phyloP scores from a whole-genome alignment of 2,113 vertebrate species.

The Arenaria interpres region DNA sequence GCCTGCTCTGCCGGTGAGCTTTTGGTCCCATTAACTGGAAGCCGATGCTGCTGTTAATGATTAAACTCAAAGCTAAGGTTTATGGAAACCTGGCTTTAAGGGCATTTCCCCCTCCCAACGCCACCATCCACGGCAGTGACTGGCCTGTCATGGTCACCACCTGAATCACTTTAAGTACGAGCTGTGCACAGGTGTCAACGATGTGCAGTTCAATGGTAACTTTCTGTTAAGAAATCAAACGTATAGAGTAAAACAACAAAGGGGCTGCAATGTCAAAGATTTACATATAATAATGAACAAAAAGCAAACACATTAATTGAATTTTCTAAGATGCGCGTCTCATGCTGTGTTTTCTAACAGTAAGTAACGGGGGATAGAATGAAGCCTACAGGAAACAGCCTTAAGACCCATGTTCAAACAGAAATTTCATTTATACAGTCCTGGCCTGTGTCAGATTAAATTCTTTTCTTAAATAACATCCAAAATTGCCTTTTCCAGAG shows the following conservation, averaged over 20 bases:
- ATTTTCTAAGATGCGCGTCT: neutral
- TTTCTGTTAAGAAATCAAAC: neutral
- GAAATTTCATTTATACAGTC: slow-evolving; percentile 4
- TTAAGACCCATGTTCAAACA: neutral
- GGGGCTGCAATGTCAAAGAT: neutral
- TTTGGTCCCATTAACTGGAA: neutral
- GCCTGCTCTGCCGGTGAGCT: neutral
- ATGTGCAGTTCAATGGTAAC: neutral
- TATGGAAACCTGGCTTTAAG: neutral
- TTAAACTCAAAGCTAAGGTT: neutral
- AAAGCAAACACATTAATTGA: neutral
- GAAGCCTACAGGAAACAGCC: neutral
- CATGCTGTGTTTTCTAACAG: neutral
- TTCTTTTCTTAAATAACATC: neutral
- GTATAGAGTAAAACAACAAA: neutral
- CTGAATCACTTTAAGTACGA: neutral
- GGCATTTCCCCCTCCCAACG: neutral
- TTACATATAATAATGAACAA: neutral
- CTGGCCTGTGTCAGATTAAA: neutral
- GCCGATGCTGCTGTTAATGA: neutral
- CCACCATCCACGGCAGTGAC: rapidly evolving
- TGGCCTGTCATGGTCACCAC: neutral
- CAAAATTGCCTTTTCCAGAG: neutral
- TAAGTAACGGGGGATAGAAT: neutral
- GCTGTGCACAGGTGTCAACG: neutral